phyloP scores from a whole-genome alignment of 2,888 invertebrate species.

The Eilema griseolum region DNA sequence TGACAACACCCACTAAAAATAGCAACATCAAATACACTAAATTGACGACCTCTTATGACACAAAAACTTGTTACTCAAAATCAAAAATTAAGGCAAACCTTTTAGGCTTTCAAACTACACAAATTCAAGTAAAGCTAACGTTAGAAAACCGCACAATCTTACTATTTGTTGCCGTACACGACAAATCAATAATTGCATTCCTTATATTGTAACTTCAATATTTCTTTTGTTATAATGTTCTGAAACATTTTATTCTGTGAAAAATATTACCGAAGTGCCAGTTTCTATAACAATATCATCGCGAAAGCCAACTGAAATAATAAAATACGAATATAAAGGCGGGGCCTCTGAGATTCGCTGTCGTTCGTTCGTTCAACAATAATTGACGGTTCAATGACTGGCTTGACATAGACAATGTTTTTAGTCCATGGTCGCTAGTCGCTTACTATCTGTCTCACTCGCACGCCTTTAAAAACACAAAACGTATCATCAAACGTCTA shows the following conservation, averaged over 20 bases:
- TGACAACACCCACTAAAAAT: conserved; percentile 88
- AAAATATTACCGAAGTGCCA: conserved; percentile 73
- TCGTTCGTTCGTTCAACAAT: conserved; percentile 80
- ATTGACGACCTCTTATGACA: conserved; percentile 65
- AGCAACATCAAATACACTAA: conserved; percentile 82
- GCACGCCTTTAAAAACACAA: conserved; percentile 13
- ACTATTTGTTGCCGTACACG: conserved; percentile 69
- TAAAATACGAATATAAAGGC: conserved; percentile 80
- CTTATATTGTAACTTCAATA: conserved; percentile 39
- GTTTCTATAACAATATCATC: conserved; percentile 79
- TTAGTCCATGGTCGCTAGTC: conserved; percentile 36
- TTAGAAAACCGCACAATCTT: conserved; percentile 70
- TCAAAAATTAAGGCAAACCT: conserved; percentile 48
- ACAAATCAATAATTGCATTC: conserved; percentile 79
- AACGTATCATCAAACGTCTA: conserved; percentile 23
- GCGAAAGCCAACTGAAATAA: conserved; percentile 78
- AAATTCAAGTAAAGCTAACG: conserved; percentile 59
- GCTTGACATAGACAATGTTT: conserved; percentile 62
- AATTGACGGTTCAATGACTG: conserved; percentile 77
- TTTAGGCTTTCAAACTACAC: conserved; percentile 56
- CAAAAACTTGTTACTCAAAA: conserved; percentile 59
- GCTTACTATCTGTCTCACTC: conserved; percentile 32
- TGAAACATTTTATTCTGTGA: conserved; percentile 25
- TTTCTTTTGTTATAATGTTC: conserved; percentile 26
- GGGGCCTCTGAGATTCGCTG: conserved; percentile 80